Evolutionary conservation across 2,113 vertebrate species (phyloP).

Genomic region (Amphilophus citrinellus): DNA sequence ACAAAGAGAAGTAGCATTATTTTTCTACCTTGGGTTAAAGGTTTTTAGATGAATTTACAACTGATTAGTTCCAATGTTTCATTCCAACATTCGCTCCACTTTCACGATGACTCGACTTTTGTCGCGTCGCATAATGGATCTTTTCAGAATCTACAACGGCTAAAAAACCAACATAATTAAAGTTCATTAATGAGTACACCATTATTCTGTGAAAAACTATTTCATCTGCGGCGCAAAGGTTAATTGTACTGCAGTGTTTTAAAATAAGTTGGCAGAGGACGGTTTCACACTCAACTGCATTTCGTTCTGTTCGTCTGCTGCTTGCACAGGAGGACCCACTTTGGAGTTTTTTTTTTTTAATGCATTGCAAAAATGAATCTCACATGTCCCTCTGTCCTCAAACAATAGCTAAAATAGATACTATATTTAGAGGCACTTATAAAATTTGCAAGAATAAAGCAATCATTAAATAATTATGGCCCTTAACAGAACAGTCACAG

Average conservation of each 20-base stretch:
- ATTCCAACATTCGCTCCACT: background rate
- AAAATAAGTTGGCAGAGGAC: background rate
- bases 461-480: slow-evolving; percentile 17
- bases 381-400: background rate
- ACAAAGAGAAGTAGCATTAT: background rate
- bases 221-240: background rate
- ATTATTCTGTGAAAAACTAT: background rate
- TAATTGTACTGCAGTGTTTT: slow-evolving; percentile 10
- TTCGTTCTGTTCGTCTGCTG: background rate
- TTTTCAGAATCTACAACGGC: background rate
- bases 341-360: background rate
- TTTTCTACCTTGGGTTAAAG: background rate
- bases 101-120: slow-evolving; percentile 2
- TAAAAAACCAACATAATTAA: background rate
- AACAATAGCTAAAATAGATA: slow-evolving; percentile 4
- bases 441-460: slow-evolving; percentile 13
- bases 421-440: slow-evolving; percentile 9
- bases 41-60: background rate
- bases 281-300: background rate
- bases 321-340: background rate
- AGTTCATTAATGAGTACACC: background rate
- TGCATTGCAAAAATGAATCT: background rate
- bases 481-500: background rate
- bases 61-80: background rate
- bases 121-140: background rate